Base-by-base conservation (phyloP, 2,113 vertebrate genomes). In the Brachypodius melanocephalos region DNA sequence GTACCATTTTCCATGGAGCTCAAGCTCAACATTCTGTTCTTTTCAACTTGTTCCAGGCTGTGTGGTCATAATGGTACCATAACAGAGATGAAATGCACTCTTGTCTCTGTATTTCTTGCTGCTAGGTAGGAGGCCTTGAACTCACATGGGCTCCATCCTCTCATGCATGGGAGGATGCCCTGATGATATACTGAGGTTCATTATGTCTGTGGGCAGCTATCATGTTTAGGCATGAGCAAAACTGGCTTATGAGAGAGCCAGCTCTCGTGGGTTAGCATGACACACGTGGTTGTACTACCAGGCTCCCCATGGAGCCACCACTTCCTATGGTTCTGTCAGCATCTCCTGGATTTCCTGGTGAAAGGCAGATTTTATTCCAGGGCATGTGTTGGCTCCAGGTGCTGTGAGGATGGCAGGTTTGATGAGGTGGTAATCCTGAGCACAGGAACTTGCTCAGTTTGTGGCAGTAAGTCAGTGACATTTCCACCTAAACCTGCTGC, bases 211-310 rank as follows among this genome's bases (percentile, higher is more conserved):
- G 57, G 42, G 42, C 42, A 71, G 26, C 36, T 49, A 3, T 9
- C 31, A 10, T 34, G 25, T 32, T 66, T 31, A 58, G 67, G 43
- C 34, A 63, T 17, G 29, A 86, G 19, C 0, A 0, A n/a, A 85
- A 28, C 4, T 22, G 65, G 12, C 6, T 31, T 20, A 17, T 2
- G 8, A 66, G 45, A 40, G 52, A 46, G 10, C 25, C 54, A 34
- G 16, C 26, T 80, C 4, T 59, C 54, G 4, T 1, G 4, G 11
- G 52, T 34, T 45, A 73, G 14, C 8, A 5, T 4, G 14, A 32
- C 43, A 49, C 15, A 5, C 0, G 0, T 3, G 4, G 38, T 1
- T 48, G 36, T 42, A 29, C 36, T 55, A 5, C 42, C 1, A 1
- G 52, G 26, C 29, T 72, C 9, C 45, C 32, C 22, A 5, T 0